Conservation (phyloP, 2,888 invertebrate species). For the Allygus modestus region DNA sequence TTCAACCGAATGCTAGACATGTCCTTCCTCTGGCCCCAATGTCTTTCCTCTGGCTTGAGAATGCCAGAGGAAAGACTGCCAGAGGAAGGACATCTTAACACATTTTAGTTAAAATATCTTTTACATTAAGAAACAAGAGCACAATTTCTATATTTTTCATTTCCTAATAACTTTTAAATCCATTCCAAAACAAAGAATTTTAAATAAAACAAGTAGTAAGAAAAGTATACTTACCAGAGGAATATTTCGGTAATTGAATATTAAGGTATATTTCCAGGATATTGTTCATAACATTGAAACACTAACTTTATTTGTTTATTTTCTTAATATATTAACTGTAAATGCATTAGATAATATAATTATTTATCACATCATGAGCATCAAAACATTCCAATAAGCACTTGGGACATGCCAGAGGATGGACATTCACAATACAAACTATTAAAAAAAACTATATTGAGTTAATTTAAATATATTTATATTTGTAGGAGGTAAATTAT, state of each 20-base stretch:
- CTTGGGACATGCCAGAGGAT: constrained; percentile 18
- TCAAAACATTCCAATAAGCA: not conserved
- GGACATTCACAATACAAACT: not conserved
- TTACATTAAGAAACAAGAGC: not conserved
- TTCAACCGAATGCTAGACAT: not conserved
- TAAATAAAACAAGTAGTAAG: not conserved
- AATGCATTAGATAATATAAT: not conserved
- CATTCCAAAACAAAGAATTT: not conserved
- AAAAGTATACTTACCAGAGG: constrained; percentile 18
- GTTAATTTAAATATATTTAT: too few relatives aligned
- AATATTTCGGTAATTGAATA: not conserved
- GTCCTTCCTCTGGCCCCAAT: not conserved
- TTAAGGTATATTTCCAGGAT: not conserved
- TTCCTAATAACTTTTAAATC: too few relatives aligned
- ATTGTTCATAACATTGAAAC: not conserved
- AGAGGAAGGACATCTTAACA: not conserved
- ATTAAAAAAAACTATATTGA: too few relatives aligned
- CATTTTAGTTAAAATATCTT: not conserved
- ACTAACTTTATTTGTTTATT: not conserved
- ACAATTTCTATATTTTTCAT: not conserved
- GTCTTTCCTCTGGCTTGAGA: not conserved
- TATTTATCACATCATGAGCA: not conserved
- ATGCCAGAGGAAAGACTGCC: constrained; percentile 13
- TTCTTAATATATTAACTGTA: not conserved
- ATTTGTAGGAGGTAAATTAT: not conserved